phyloP scores from a whole-genome alignment of 2,797 vertebrate genomes.

The Amphiprion clarkii region DNA sequence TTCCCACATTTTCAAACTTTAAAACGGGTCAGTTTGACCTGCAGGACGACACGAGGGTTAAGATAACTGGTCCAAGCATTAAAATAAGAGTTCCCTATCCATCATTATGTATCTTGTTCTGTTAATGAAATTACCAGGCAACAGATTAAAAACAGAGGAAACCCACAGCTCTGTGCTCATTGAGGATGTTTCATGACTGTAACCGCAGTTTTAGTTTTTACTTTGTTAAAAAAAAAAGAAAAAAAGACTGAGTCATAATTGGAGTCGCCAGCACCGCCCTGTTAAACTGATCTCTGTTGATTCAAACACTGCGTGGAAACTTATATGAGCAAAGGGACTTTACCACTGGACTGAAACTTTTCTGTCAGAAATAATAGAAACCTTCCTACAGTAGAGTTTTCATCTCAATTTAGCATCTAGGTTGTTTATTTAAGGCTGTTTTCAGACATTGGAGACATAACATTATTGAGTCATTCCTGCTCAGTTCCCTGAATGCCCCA shows the following conservation, averaged over 20 bases:
- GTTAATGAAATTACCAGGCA: neutral
- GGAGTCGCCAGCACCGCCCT: neutral
- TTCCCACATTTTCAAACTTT: too few relatives aligned
- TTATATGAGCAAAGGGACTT: conserved; percentile 19
- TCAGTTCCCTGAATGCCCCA: too few relatives aligned
- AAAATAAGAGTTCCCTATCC: neutral
- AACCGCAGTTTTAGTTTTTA: neutral
- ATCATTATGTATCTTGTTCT: neutral
- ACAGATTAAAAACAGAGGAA: conserved; percentile 13
- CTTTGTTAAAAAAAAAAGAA: too few relatives aligned
- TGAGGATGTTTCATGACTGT: neutral
- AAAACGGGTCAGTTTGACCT: too few relatives aligned
- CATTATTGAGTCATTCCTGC: too few relatives aligned
- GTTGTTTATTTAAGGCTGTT: neutral
- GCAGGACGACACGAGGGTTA: too few relatives aligned
- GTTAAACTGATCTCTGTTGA: neutral
- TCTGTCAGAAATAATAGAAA: neutral
- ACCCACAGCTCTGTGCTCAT: neutral
- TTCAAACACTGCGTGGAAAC: neutral
- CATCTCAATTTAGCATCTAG: neutral
- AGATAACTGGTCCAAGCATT: neutral
- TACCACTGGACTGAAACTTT: neutral
- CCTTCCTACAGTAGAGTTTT: conserved; percentile 10
- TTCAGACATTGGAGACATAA: too few relatives aligned
- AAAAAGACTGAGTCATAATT: conserved; percentile 28